A percentile compares a stretch with the other conserved stretches of the same genome.
phyloP scores from a whole-genome alignment of 2,113 vertebrate species.

The Clupea harengus region DNA sequence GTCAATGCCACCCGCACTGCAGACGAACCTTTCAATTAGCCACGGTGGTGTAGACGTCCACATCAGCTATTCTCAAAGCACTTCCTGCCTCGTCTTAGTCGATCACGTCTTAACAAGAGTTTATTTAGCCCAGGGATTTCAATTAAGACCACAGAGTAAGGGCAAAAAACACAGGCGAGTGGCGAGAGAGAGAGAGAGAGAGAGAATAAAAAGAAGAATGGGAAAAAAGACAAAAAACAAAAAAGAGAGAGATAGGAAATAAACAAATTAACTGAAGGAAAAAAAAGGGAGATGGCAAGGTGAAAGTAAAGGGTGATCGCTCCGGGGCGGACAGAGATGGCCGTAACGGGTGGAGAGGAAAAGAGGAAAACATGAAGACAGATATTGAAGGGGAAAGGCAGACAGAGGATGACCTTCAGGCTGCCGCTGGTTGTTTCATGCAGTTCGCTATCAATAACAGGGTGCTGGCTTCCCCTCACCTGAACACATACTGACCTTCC shows the following conservation, averaged over 20 bases:
- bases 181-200: constrained; percentile 15
- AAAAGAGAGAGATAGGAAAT: background rate
- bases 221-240: constrained; percentile 30
- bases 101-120: constrained; percentile 56
- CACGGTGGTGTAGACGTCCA: constrained; percentile 60
- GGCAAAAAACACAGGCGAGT: constrained; percentile 21
- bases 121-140: constrained; percentile 63
- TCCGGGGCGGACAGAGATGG: constrained; percentile 32
- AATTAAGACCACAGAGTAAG: constrained; percentile 58
- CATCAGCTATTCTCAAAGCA: constrained; percentile 64
- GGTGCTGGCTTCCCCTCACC: constrained; percentile 24
- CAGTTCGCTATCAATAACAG: constrained; percentile 36
- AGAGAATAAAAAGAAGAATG: constrained; percentile 44
- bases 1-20: constrained; percentile 57
- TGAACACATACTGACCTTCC: constrained; percentile 22
- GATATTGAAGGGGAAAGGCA: constrained; percentile 1
- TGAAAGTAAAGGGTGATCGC: background rate
- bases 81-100: constrained; percentile 59
- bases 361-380: constrained; percentile 34
- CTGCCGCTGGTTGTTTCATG: constrained; percentile 18
- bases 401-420: constrained; percentile 31
- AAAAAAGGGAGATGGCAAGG: constrained; percentile 23
- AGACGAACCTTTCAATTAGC: constrained; percentile 72
- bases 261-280: background rate
- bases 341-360: constrained; percentile 22